These are phyloP conservation scores for Alviniconcha strummeri DNA, from an alignment of 2,888 invertebrate species.

Conservation along the genomic window DNA sequence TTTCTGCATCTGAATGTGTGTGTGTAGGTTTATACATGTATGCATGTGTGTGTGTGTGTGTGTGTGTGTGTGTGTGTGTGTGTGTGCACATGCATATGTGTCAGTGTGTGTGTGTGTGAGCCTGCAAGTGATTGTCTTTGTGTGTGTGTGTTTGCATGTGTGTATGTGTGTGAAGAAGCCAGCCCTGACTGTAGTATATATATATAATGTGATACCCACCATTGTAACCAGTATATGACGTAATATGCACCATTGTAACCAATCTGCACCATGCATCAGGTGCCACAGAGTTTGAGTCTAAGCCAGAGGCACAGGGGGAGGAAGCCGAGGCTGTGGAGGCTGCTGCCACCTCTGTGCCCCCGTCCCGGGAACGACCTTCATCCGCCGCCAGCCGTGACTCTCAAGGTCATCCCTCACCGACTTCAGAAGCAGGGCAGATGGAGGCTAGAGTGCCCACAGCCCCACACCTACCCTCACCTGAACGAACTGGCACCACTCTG, in stretches of 20 bases:
- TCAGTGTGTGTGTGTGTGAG: not conserved
- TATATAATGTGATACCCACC: not conserved
- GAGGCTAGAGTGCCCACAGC: slow-evolving; percentile 51
- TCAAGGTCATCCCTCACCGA: slow-evolving; percentile 19
- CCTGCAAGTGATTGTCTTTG: not conserved
- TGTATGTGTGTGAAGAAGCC: not conserved
- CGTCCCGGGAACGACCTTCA: not conserved
- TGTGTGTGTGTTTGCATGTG: not conserved
- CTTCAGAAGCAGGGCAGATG: slow-evolving; percentile 15
- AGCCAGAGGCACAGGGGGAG: not conserved
- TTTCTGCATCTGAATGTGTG: not conserved
- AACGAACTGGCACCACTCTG: slow-evolving; percentile 51
- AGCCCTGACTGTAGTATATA: not conserved
- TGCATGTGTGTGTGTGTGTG: not conserved
- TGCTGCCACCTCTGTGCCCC: not conserved
- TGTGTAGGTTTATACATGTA: not conserved
- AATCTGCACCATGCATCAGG: not conserved
- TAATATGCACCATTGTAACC: not conserved
- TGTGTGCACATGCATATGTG: not conserved
- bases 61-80: not conserved
- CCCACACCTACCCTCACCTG: slow-evolving; percentile 59
- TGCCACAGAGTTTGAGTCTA: not conserved
- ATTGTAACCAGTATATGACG: no score
- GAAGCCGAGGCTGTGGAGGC: slow-evolving; percentile 7
- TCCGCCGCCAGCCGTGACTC: slow-evolving; percentile 21